These are phyloP conservation scores for Iphiclides podalirius DNA, from an alignment of 2,888 invertebrate genomes.

Conservation along the genomic window DNA sequence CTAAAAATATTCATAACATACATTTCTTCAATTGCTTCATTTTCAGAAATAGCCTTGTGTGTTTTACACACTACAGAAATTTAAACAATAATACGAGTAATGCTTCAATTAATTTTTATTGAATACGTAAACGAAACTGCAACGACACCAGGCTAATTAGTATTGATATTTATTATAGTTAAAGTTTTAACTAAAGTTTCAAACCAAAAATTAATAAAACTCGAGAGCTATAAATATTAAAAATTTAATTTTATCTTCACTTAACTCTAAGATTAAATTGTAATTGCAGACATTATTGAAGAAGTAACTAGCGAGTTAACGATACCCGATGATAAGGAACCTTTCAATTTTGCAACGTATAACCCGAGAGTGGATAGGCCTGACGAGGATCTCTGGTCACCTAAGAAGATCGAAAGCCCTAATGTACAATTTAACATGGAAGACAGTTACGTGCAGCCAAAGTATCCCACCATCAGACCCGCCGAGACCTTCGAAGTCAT, in stretches of 20 bases:
- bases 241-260: background rate
- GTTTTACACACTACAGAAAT: too few species aligned
- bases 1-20: too few species aligned
- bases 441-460: conserved; percentile 56
- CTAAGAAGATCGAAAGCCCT: conserved; percentile 81
- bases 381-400: conserved; percentile 86
- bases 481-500: conserved; percentile 74
- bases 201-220: too few species aligned
- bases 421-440: conserved; percentile 47
- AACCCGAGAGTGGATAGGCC: conserved; percentile 56
- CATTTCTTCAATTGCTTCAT: too few species aligned
- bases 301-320: conserved; percentile 64
- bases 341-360: conserved; percentile 65
- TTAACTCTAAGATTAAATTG: conserved; percentile 14
- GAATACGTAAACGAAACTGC: too few species aligned
- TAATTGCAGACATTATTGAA: conserved; percentile 69
- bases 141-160: too few species aligned
- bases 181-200: too few species aligned
- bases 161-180: too few species aligned
- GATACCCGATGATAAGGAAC: conserved; percentile 71
- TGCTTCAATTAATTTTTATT: too few species aligned
- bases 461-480: conserved; percentile 58
- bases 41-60: too few species aligned
- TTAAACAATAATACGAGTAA: too few species aligned
- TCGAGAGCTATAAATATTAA: too few species aligned